Evolutionary conservation across 1,140 invertebrate genomes (phyloP).

Genomic region (Ostrea edulis): DNA sequence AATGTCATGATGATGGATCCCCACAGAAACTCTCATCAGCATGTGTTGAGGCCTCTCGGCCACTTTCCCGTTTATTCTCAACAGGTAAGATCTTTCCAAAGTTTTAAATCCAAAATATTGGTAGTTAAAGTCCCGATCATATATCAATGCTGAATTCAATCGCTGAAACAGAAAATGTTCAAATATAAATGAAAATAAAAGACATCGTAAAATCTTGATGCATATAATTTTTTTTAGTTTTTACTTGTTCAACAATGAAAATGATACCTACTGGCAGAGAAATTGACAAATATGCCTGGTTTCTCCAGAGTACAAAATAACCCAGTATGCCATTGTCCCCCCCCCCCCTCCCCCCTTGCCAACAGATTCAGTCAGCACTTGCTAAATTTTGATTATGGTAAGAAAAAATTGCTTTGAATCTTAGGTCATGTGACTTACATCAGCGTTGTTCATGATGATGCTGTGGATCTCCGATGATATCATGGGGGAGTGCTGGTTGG

Average conservation of each 20-base stretch:
- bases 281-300: too few relatives aligned
- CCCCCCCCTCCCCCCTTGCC: too few relatives aligned
- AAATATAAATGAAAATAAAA: neutral
- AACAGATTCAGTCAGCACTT: too few relatives aligned
- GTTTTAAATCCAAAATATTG: slow-evolving; percentile 99
- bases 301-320: too few relatives aligned
- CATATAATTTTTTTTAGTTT: too few relatives aligned
- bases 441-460: slow-evolving; percentile 93
- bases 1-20: slow-evolving; percentile 97
- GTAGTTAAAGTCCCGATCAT: slow-evolving; percentile 98
- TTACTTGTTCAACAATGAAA: too few relatives aligned
- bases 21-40: slow-evolving; percentile 98
- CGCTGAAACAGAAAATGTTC: slow-evolving; percentile 72
- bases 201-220: neutral
- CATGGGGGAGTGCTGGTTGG: slow-evolving; percentile 87
- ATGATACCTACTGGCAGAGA: too few relatives aligned
- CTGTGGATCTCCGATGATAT: slow-evolving; percentile 91
- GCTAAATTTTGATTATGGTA: neutral
- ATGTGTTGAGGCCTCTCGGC: slow-evolving; percentile 98
- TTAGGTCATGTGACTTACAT: slow-evolving; percentile 78
- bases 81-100: slow-evolving; percentile 95
- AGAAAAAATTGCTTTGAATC: too few relatives aligned
- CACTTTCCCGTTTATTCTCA: slow-evolving; percentile 95
- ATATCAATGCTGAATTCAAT: slow-evolving; percentile 97
- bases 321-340: too few relatives aligned